Evolutionary conservation across 2,888 invertebrate genomes (phyloP).

Genomic region (Parnassius orleans): DNA sequence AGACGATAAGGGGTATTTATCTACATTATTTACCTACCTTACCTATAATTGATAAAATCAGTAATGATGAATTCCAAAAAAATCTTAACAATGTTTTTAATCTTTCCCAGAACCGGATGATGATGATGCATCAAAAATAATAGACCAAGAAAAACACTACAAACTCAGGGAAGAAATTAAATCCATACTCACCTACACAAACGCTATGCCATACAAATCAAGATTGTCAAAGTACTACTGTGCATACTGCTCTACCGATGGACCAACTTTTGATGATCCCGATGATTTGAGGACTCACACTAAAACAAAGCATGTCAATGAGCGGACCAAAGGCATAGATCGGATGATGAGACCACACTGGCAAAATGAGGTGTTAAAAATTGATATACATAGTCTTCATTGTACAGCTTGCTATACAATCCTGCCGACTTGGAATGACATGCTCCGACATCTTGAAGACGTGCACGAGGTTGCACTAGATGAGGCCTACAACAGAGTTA

Average conservation of each 20-base stretch:
- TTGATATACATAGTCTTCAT: slow-evolving; percentile 49
- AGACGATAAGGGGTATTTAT: no score
- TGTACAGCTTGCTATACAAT: slow-evolving; percentile 46
- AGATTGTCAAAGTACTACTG: slow-evolving; percentile 46
- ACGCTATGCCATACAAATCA: slow-evolving; percentile 55
- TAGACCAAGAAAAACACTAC: slow-evolving; percentile 30
- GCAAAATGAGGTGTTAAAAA: slow-evolving; percentile 52
- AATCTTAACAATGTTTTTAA: neutral
- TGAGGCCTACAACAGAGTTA: slow-evolving; percentile 47
- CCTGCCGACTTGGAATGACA: slow-evolving; percentile 47
- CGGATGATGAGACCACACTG: slow-evolving; percentile 48
- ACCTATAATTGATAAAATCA: no score
- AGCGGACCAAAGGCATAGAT: slow-evolving; percentile 41
- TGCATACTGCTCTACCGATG: slow-evolving; percentile 48
- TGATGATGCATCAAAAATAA: slow-evolving; percentile 9
- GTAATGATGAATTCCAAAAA: neutral
- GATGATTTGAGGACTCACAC: slow-evolving; percentile 50
- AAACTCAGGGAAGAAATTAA: slow-evolving; percentile 49
- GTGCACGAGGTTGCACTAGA: slow-evolving; percentile 44
- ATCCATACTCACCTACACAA: slow-evolving; percentile 48
- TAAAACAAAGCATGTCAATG: slow-evolving; percentile 37
- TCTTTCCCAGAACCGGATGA: slow-evolving; percentile 25
- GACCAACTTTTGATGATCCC: slow-evolving; percentile 42
- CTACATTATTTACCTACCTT: no score
- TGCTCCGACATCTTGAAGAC: slow-evolving; percentile 51